Evolutionary conservation across 2,113 vertebrate species (phyloP).

Genomic region (Condylura cristata): DNA sequence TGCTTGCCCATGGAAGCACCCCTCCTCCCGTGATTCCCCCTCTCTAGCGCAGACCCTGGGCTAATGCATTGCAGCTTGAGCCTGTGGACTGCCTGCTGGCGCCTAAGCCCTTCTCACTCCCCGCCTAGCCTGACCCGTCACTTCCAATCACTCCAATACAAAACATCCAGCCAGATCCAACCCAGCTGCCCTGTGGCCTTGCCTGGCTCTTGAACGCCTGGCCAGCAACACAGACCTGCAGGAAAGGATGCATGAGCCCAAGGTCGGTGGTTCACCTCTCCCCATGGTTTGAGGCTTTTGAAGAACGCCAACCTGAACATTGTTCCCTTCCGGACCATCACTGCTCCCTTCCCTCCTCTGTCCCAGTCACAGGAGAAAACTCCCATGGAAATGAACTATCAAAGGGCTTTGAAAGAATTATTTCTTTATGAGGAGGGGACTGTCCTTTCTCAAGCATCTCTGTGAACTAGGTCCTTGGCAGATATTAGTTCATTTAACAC

Average conservation of each 20-base stretch:
- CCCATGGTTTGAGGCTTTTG: constrained; percentile 32
- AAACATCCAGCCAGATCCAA: constrained; percentile 34
- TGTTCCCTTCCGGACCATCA: background rate
- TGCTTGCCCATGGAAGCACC: background rate
- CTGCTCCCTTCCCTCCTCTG: constrained; percentile 41
- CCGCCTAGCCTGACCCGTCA: constrained; percentile 51
- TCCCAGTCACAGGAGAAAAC: constrained; percentile 48
- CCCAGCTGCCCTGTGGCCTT: background rate
- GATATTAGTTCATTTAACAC: background rate
- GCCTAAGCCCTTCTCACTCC: constrained; percentile 32
- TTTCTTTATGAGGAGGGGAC: background rate
- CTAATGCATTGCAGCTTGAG: constrained; percentile 64
- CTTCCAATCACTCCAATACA: constrained; percentile 72
- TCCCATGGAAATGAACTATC: background rate
- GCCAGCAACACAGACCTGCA: background rate
- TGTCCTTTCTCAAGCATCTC: background rate
- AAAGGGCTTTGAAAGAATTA: background rate
- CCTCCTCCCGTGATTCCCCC: background rate
- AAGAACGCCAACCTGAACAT: constrained; percentile 60
- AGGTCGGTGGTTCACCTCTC: constrained; percentile 41
- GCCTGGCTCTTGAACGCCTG: background rate
- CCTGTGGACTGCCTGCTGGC: constrained; percentile 62
- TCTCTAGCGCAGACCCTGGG: background rate
- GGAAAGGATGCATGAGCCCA: constrained; percentile 40
- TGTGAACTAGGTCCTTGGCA: background rate